These are phyloP conservation scores for Endotricha flammealis DNA, from an alignment of 2,888 invertebrate species.

Conservation along the genomic window DNA sequence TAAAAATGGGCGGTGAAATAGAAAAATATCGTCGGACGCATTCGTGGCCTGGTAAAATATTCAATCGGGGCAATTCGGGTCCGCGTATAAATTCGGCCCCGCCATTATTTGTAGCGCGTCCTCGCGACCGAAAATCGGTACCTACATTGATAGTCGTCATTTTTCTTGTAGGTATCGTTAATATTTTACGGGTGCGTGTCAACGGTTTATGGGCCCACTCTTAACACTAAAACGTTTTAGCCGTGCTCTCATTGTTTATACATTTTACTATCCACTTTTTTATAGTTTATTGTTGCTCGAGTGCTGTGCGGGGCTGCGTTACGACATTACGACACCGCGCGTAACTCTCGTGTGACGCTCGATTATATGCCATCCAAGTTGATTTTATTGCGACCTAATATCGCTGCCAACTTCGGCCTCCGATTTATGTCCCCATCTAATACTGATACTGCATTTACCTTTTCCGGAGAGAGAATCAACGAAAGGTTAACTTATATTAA, in stretches of 20 bases:
- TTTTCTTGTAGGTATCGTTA: conserved; percentile 76
- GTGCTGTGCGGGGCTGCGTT: conserved; percentile 59
- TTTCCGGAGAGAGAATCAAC: not conserved
- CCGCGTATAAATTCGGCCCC: conserved; percentile 72
- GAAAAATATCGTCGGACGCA: conserved; percentile 74
- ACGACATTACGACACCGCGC: conserved; percentile 53
- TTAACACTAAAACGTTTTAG: conserved; percentile 77
- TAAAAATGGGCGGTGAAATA: conserved; percentile 73
- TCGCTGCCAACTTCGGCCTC: conserved; percentile 40
- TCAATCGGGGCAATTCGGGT: conserved; percentile 76
- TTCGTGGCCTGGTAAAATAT: conserved; percentile 77
- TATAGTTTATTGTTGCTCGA: conserved; percentile 69
- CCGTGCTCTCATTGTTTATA: conserved; percentile 76
- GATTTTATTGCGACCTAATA: conserved; percentile 58
- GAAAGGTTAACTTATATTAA: too few species aligned
- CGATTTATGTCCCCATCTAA: conserved; percentile 27
- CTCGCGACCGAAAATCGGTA: conserved; percentile 73
- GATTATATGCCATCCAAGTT: conserved; percentile 57
- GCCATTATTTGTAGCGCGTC: conserved; percentile 74
- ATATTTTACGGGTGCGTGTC: conserved; percentile 78
- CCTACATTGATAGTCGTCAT: conserved; percentile 75
- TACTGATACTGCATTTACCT: conserved; percentile 8
- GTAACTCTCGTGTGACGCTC: conserved; percentile 53
- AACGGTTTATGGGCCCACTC: conserved; percentile 74
- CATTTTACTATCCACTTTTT: conserved; percentile 74